These are phyloP conservation scores for Euplexia lucipara DNA, from an alignment of 2,888 invertebrate genomes.

Conservation along the genomic window DNA sequence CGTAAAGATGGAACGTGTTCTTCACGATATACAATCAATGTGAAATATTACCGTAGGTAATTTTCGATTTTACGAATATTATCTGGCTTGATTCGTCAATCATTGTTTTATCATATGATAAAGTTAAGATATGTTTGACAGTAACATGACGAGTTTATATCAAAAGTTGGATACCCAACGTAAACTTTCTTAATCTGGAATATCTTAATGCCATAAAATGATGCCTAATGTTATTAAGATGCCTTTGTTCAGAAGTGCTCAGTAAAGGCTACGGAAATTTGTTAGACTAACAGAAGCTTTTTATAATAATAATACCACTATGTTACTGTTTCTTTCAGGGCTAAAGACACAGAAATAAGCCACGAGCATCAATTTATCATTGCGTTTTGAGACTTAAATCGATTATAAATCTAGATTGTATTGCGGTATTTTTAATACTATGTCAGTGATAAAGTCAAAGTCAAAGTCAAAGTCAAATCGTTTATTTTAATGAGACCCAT, in stretches of 20 bases:
- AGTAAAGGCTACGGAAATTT: neutral
- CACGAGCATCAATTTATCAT: too few species aligned
- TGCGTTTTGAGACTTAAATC: too few species aligned
- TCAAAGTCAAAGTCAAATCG: too few species aligned
- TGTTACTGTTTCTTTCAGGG: too few species aligned
- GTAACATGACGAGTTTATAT: slow-evolving; percentile 28
- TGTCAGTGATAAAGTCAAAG: too few species aligned
- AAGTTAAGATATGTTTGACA: slow-evolving; percentile 28
- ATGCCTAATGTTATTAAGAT: slow-evolving; percentile 13
- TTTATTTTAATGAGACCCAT: too few species aligned
- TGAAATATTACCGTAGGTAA: slow-evolving; percentile 12
- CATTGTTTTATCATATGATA: slow-evolving; percentile 32
- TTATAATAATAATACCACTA: neutral
- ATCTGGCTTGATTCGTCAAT: slow-evolving; percentile 42
- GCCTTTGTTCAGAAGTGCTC: neutral
- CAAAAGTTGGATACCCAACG: slow-evolving; percentile 2
- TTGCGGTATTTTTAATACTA: too few species aligned
- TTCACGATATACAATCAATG: slow-evolving; percentile 1
- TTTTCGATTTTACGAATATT: slow-evolving; percentile 28
- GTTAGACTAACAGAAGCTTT: neutral
- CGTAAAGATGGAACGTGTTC: slow-evolving; percentile 17
- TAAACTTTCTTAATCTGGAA: slow-evolving; percentile 27
- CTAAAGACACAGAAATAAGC: too few species aligned
- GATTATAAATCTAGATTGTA: too few species aligned
- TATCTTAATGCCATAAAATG: slow-evolving; percentile 25